Conservation (phyloP, 2,797 vertebrate genomes). For the Chelon labrosus region DNA sequence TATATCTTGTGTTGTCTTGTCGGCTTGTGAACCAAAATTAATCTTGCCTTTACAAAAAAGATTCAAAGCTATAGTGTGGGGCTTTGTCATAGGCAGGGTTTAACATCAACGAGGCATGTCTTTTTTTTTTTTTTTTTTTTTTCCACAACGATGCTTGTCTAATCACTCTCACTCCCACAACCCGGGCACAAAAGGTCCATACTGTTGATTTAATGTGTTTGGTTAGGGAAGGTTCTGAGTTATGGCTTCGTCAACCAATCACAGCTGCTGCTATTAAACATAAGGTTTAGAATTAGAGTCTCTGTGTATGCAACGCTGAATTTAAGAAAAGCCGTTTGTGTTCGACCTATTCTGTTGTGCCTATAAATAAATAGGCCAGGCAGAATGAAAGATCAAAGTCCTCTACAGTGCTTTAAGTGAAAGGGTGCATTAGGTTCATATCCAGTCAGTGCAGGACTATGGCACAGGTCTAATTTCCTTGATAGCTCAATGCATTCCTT, state of each 20-base stretch:
- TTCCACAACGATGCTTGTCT: too few species aligned
- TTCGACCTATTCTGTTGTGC: neutral
- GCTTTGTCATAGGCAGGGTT: too few species aligned
- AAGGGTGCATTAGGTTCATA: neutral
- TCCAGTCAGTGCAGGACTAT: neutral
- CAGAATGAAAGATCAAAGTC: constrained; percentile 1
- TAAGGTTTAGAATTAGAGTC: neutral
- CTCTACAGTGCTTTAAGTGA: neutral
- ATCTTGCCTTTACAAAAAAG: too few species aligned
- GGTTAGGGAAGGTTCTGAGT: neutral
- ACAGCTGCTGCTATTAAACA: neutral
- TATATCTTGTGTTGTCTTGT: too few species aligned
- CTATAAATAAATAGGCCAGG: constrained; percentile 5
- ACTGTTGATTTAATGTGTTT: neutral
- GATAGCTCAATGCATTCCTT: neutral
- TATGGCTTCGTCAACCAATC: neutral
- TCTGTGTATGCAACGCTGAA: neutral
- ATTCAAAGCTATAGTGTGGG: too few species aligned
- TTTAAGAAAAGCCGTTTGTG: neutral
- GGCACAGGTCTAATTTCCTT: neutral
- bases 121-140: too few species aligned
- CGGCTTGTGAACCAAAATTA: too few species aligned
- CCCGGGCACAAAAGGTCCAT: too few species aligned
- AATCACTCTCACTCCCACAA: too few species aligned
- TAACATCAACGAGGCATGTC: too few species aligned